Percentiles rank a stretch among this genome's conserved stretches.
These are phyloP conservation scores for Papilio protenor DNA, from an alignment of 2,888 invertebrate genomes.

Conservation along the genomic window DNA sequence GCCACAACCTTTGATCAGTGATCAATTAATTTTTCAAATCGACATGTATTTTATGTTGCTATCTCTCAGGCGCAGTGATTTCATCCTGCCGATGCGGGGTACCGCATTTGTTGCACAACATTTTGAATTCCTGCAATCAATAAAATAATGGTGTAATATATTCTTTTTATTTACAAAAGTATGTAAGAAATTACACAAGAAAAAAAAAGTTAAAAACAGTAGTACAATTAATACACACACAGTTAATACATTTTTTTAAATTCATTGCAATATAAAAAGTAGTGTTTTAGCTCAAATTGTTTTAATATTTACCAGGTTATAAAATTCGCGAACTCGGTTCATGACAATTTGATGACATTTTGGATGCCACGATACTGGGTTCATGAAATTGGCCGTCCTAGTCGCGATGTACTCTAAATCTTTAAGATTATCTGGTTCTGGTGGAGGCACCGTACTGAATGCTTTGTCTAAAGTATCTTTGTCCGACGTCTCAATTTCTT, in stretches of 20 bases:
- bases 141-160: neutral
- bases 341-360: slow-evolving; percentile 49
- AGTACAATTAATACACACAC: neutral
- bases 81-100: slow-evolving; percentile 58
- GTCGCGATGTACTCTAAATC: slow-evolving; percentile 53
- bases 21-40: neutral
- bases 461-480: neutral
- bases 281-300: neutral
- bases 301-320: slow-evolving; percentile 53
- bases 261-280: no score
- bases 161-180: neutral
- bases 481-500: neutral
- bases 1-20: neutral
- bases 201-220: neutral
- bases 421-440: slow-evolving; percentile 46
- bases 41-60: slow-evolving; percentile 2
- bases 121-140: slow-evolving; percentile 59
- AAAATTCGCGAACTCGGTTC: slow-evolving; percentile 51
- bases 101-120: slow-evolving; percentile 56
- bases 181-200: neutral
- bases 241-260: no score
- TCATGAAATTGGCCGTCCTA: slow-evolving; percentile 46
- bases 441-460: slow-evolving; percentile 16
- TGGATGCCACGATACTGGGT: slow-evolving; percentile 31
- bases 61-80: slow-evolving; percentile 61